A percentile compares a stretch with the other conserved stretches of the same genome.
Evolutionary conservation across 2,113 vertebrate genomes (phyloP).

Genomic region (Eulacestoma nigropectus): DNA sequence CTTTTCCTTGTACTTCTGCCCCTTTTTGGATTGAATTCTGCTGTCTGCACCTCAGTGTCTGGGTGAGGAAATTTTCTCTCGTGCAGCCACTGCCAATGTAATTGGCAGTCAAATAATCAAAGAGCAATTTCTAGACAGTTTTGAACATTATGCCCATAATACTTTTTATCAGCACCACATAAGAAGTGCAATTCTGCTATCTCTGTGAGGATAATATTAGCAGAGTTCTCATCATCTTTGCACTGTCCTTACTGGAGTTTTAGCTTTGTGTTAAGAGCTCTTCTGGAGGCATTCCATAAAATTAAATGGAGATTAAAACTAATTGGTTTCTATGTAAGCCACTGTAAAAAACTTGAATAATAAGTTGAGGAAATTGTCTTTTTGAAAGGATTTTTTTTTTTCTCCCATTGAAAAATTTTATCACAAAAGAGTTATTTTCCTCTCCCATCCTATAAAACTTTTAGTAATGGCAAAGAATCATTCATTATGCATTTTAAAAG

Average conservation of each 20-base stretch:
- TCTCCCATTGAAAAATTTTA: neutral
- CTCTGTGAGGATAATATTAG: neutral
- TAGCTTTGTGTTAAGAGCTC: neutral
- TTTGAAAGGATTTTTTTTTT: neutral
- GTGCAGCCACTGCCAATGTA: neutral
- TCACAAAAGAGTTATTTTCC: neutral
- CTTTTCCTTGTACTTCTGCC: neutral
- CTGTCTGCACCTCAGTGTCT: neutral
- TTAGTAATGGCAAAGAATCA: neutral
- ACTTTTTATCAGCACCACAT: neutral
- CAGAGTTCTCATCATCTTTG: neutral
- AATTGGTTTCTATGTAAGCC: neutral
- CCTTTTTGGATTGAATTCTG: neutral
- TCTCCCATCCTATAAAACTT: neutral
- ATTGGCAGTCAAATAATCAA: too few species aligned
- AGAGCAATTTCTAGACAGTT: neutral
- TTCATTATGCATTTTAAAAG: neutral
- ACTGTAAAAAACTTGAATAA: neutral
- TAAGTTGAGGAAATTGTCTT: neutral
- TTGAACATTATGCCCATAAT: neutral
- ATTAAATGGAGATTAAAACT: neutral
- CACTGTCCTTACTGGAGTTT: neutral
- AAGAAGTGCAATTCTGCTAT: neutral
- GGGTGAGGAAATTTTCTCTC: neutral
- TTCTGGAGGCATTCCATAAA: neutral